phyloP scores from a whole-genome alignment of 2,888 invertebrate species.

The Agelastica alni region DNA sequence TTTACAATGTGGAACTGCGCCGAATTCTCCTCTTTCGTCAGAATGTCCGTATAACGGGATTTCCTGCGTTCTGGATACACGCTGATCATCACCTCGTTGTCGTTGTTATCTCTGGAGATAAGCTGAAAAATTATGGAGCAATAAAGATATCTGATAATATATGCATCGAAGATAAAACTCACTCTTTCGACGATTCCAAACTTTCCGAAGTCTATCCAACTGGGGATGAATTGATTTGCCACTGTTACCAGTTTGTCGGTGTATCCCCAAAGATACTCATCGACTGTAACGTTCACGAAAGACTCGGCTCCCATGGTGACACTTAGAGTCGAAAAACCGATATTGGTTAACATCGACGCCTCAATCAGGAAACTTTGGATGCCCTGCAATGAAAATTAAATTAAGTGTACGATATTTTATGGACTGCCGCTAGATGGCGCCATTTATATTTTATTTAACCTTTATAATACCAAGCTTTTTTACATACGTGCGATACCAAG shows the following conservation, averaged over 20 bases:
- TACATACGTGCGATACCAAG: no score
- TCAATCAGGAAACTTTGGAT: constrained; percentile 61
- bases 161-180: no score
- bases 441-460: no score
- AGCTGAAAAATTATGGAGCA: not conserved
- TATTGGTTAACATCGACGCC: constrained; percentile 62
- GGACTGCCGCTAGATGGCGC: no score
- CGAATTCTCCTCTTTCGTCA: constrained; percentile 44
- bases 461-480: no score
- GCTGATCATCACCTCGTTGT: constrained; percentile 64
- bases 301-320: constrained; percentile 63
- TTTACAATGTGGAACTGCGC: constrained; percentile 62
- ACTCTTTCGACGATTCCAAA: constrained; percentile 84
- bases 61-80: constrained; percentile 47
- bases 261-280: constrained; percentile 83
- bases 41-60: constrained; percentile 37
- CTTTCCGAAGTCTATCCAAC: constrained; percentile 77
- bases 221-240: constrained; percentile 72
- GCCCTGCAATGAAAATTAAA: no score
- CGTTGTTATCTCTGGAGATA: constrained; percentile 61
- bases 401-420: no score
- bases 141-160: not conserved
- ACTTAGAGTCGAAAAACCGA: constrained; percentile 65
- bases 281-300: constrained; percentile 66
- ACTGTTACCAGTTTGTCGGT: constrained; percentile 73